A percentile compares a stretch with the other conserved stretches of the same genome.
Conservation (phyloP, 2,113 vertebrate genomes). For the Hyperoodon ampullatus region DNA sequence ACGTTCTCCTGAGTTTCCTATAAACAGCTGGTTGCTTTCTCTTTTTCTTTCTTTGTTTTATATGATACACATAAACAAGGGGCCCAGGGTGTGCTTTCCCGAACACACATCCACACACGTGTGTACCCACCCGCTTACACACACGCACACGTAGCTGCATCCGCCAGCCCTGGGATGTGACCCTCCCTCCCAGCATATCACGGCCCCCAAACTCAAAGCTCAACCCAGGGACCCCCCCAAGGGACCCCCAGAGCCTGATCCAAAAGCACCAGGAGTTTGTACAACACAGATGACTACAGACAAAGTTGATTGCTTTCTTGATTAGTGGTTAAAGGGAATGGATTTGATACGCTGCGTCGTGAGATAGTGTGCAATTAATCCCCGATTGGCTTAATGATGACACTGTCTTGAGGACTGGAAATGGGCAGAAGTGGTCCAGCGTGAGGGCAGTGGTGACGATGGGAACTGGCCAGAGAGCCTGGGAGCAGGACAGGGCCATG, state of each 20-base stretch:
- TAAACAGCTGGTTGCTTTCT: not conserved
- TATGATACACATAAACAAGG: not conserved
- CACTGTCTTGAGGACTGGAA: not conserved
- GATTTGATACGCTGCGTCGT: not conserved
- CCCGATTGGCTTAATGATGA: not conserved
- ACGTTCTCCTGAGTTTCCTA: not conserved
- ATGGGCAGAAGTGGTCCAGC: not conserved
- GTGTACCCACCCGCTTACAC: accelerated
- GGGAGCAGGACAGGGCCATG: not conserved
- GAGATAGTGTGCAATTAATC: slow-evolving; percentile 26
- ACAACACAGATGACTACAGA: slow-evolving; percentile 23
- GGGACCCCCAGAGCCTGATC: not conserved
- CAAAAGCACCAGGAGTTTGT: slow-evolving; percentile 31
- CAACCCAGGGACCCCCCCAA: not conserved
- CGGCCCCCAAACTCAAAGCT: not conserved
- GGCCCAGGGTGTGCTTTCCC: not conserved
- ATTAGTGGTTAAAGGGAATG: slow-evolving; percentile 26
- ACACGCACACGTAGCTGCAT: too few relatives aligned
- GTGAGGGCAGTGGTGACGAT: accelerated
- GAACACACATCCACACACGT: accelerated
- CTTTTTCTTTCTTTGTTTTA: not conserved
- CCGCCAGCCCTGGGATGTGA: accelerated
- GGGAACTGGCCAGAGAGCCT: too few relatives aligned
- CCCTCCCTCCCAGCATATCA: not conserved
- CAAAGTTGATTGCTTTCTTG: slow-evolving; percentile 55